Evolutionary conservation across 2,797 vertebrate genomes (phyloP).

Genomic region (Esox masquinongy): DNA sequence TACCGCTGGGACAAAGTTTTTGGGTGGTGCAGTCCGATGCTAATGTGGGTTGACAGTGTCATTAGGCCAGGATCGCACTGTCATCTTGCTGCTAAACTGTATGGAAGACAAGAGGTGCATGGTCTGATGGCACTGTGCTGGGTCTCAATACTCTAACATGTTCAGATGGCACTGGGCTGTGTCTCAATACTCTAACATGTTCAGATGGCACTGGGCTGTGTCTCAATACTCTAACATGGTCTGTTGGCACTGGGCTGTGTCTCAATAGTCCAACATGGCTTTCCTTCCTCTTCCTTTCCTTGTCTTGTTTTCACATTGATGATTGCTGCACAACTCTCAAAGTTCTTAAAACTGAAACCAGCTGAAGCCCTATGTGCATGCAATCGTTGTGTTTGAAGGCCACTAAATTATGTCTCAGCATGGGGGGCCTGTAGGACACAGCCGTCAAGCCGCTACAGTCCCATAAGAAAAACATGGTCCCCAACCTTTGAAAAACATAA

Average conservation of each 20-base stretch:
- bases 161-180: too few relatives aligned
- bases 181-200: background rate
- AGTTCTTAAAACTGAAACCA: background rate
- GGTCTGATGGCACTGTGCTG: background rate
- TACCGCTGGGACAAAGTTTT: conserved; percentile 2
- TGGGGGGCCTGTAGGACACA: conserved; percentile 26
- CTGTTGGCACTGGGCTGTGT: background rate
- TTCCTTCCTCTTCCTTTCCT: background rate
- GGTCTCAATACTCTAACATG: background rate
- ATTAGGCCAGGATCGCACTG: conserved; percentile 20
- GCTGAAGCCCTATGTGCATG: conserved; percentile 15
- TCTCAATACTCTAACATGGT: too few relatives aligned
- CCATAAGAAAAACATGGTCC: conserved; percentile 50
- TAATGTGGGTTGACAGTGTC: conserved; percentile 27
- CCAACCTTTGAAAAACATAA: conserved; percentile 59
- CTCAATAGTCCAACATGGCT: background rate
- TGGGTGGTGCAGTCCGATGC: background rate
- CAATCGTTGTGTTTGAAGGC: conserved; percentile 19
- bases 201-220: too few relatives aligned
- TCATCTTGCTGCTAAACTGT: background rate
- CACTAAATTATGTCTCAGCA: conserved; percentile 37
- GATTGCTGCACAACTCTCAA: background rate
- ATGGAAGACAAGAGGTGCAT: background rate
- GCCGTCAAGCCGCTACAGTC: conserved; percentile 29
- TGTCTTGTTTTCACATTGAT: background rate